A percentile compares a stretch with the other conserved stretches of the same genome.
Conservation (phyloP, 1,140 invertebrate genomes). For the Nephotettix cincticeps region DNA sequence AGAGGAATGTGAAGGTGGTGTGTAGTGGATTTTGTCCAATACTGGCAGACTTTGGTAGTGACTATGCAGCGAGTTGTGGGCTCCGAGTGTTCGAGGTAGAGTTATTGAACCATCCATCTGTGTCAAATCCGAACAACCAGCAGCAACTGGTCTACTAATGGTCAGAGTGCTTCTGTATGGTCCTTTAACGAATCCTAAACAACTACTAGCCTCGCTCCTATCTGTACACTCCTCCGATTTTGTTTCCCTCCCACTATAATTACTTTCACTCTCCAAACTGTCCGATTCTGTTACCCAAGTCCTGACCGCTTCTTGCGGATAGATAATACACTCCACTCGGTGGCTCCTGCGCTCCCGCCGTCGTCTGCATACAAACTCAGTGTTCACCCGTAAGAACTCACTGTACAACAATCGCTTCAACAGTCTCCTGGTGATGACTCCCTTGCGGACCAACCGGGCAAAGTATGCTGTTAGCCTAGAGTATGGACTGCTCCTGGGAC, state of each 20-base stretch:
- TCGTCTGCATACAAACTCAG: constrained; percentile 50
- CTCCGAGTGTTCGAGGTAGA: constrained; percentile 15
- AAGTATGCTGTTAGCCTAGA: constrained; percentile 72
- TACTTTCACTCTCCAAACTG: constrained; percentile 43
- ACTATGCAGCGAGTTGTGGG: constrained; percentile 27
- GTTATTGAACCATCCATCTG: constrained; percentile 21
- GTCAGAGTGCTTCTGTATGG: constrained; percentile 25
- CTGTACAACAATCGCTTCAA: constrained; percentile 70
- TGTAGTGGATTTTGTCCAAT: background rate
- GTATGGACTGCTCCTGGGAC: constrained; percentile 51
- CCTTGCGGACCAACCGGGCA: constrained; percentile 67
- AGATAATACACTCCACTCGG: constrained; percentile 54
- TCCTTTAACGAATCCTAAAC: constrained; percentile 20
- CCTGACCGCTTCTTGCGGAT: constrained; percentile 45
- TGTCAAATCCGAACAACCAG: constrained; percentile 1
- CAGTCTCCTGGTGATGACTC: constrained; percentile 65
- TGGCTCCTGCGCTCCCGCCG: constrained; percentile 55
- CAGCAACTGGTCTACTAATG: constrained; percentile 1
- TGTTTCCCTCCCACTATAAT: constrained; percentile 29
- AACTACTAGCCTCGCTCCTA: constrained; percentile 13
- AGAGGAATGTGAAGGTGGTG: constrained; percentile 51
- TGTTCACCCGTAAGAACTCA: constrained; percentile 54
- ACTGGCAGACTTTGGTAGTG: constrained; percentile 24
- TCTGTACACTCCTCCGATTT: background rate
- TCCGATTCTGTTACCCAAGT: constrained; percentile 47